These are phyloP conservation scores for Stratiolaelaps scimitus DNA, from an alignment of 1,140 invertebrate species.

Conservation along the genomic window DNA sequence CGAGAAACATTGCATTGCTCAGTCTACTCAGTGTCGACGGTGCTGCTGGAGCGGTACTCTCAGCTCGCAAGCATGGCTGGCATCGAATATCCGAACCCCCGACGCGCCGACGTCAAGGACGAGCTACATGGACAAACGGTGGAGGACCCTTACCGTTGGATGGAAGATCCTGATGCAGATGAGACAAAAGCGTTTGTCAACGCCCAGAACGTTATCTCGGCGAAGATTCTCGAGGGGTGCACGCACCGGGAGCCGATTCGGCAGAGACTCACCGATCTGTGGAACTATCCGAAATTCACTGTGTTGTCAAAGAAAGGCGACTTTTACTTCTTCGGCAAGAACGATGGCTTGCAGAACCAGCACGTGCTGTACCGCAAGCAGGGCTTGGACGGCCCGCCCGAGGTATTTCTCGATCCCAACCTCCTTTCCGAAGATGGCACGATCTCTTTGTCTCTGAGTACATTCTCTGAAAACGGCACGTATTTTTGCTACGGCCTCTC, in stretches of 20 bases:
- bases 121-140: constrained; percentile 3
- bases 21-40: not conserved
- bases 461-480: constrained; percentile 80
- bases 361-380: constrained; percentile 87
- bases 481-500: constrained; percentile 82
- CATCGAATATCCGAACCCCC: constrained; percentile 31
- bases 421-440: constrained; percentile 82
- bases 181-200: constrained; percentile 87
- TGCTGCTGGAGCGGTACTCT: no score
- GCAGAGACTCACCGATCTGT: constrained; percentile 62
- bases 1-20: no score
- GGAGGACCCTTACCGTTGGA: constrained; percentile 82
- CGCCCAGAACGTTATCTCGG: constrained; percentile 74
- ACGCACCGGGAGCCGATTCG: constrained; percentile 57
- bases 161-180: constrained; percentile 83
- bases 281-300: constrained; percentile 91
- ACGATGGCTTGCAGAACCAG: constrained; percentile 91
- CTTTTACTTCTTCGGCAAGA: constrained; percentile 83
- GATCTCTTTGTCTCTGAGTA: constrained; percentile 58
- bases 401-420: constrained; percentile 92
- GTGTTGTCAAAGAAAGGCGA: constrained; percentile 67
- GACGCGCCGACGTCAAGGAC: not conserved
- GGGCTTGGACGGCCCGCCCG: constrained; percentile 58
- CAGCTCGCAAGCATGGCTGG: constrained; percentile 17
- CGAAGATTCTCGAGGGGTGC: constrained; percentile 68